Percentiles rank a stretch among this genome's conserved stretches.
Evolutionary conservation across 2,113 vertebrate genomes (phyloP).

Genomic region (Bubo bubo): DNA sequence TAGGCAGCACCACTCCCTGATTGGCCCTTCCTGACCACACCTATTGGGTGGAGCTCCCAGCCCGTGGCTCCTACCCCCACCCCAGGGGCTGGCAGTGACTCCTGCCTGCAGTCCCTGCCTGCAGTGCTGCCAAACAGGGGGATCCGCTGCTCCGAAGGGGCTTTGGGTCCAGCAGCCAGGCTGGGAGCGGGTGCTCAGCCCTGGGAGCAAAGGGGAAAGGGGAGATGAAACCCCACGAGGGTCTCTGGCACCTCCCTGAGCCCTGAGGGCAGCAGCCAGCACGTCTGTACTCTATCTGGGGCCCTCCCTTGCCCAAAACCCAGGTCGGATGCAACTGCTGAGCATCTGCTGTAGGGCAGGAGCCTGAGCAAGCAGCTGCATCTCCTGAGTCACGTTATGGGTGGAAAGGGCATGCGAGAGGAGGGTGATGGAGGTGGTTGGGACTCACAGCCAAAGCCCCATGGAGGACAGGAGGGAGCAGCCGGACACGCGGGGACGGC

Average conservation of each 20-base stretch:
- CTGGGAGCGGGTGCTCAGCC: not conserved
- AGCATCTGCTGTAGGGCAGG: not conserved
- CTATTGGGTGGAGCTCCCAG: not conserved
- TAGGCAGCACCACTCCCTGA: not conserved
- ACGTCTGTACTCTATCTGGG: not conserved
- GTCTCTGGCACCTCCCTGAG: not conserved
- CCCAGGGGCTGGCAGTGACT: not conserved
- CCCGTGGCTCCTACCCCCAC: not conserved
- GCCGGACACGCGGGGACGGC: not conserved
- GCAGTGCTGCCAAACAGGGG: not conserved
- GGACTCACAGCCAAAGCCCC: not conserved
- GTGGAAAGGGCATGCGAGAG: not conserved
- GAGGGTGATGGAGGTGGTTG: not conserved
- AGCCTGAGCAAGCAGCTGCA: not conserved
- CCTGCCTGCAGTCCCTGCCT: not conserved
- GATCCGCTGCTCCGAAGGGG: not conserved
- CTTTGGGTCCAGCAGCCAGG: not conserved
- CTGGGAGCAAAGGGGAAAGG: not conserved
- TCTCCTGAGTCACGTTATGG: not conserved
- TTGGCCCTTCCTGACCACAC: not conserved
- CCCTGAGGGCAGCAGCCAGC: accelerated
- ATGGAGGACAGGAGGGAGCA: not conserved
- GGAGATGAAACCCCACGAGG: not conserved
- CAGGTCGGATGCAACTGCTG: not conserved
- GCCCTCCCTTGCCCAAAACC: not conserved